A percentile compares a stretch with the other conserved stretches of the same genome.
Evolutionary conservation across 53 echinoderm and acorn worm genomes (phyloP).

Genomic region (Henricia sp.): DNA sequence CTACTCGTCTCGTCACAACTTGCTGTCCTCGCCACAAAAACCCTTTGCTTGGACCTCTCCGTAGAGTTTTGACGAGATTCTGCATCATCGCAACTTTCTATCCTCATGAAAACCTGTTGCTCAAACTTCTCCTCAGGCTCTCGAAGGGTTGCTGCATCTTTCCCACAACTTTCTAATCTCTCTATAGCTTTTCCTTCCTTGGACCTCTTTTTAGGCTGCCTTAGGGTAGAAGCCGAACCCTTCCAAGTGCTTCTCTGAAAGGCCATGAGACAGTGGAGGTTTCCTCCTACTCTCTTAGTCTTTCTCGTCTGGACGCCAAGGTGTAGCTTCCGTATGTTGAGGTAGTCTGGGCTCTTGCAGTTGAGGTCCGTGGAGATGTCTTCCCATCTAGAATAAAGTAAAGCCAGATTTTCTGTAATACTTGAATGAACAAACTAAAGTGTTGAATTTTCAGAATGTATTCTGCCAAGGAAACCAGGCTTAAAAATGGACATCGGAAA

Average conservation of each 20-base stretch:
- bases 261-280: constrained; percentile 87
- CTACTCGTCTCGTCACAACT: neutral
- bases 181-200: neutral
- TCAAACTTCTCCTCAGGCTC: neutral
- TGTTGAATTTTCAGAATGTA: too few species aligned
- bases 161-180: neutral
- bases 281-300: constrained; percentile 77
- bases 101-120: too few species aligned
- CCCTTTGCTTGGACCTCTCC: neutral
- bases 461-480: too few species aligned
- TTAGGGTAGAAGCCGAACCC: neutral
- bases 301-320: constrained; percentile 77
- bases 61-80: too few species aligned
- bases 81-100: too few species aligned
- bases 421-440: too few species aligned
- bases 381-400: constrained; percentile 67
- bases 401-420: too few species aligned
- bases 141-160: neutral
- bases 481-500: too few species aligned
- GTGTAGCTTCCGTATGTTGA: constrained; percentile 90
- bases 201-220: neutral
- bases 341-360: constrained; percentile 79
- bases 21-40: neutral
- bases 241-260: constrained; percentile 57
- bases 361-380: constrained; percentile 81